Conservation (phyloP, 2,888 invertebrate species). For the Parochlus steinenii region DNA sequence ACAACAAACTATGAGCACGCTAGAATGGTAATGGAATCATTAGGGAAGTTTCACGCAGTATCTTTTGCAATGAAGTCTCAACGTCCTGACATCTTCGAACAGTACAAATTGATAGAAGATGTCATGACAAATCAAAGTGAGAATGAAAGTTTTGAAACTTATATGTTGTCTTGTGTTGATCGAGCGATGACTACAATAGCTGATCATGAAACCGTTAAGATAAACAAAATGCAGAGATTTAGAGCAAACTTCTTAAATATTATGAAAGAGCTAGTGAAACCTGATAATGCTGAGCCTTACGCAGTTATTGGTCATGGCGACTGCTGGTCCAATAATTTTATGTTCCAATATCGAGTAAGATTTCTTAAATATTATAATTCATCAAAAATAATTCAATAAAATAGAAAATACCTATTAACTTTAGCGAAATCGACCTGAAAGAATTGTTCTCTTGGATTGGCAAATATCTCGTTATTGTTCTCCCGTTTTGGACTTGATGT, state of each 20-base stretch:
- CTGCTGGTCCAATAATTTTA: conserved; percentile 14
- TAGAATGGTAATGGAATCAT: conserved; percentile 7
- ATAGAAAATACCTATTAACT: too few species aligned
- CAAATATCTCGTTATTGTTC: conserved; percentile 14
- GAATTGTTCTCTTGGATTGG: conserved; percentile 14
- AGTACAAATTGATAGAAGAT: conserved; percentile 6
- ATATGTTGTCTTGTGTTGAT: conserved; percentile 1
- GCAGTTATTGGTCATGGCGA: conserved; percentile 14
- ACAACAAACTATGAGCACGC: conserved; percentile 11
- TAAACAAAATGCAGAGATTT: conserved; percentile 10
- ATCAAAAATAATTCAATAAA: too few species aligned
- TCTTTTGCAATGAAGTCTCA: conserved; percentile 14
- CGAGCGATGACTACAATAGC: conserved; percentile 9
- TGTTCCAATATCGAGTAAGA: conserved; percentile 12
- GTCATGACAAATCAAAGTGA: too few species aligned
- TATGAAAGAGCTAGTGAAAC: neutral
- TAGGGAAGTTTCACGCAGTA: conserved; percentile 13
- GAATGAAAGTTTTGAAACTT: too few species aligned
- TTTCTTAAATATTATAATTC: too few species aligned
- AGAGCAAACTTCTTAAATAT: neutral
- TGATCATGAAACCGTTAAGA: conserved; percentile 9
- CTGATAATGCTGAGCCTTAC: conserved; percentile 12
- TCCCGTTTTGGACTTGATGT: conserved; percentile 14
- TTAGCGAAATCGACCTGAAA: too few species aligned
- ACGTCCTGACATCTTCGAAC: conserved; percentile 11